Conservation (phyloP, 2,113 vertebrate genomes). For the Lagenorhynchus albirostris region DNA sequence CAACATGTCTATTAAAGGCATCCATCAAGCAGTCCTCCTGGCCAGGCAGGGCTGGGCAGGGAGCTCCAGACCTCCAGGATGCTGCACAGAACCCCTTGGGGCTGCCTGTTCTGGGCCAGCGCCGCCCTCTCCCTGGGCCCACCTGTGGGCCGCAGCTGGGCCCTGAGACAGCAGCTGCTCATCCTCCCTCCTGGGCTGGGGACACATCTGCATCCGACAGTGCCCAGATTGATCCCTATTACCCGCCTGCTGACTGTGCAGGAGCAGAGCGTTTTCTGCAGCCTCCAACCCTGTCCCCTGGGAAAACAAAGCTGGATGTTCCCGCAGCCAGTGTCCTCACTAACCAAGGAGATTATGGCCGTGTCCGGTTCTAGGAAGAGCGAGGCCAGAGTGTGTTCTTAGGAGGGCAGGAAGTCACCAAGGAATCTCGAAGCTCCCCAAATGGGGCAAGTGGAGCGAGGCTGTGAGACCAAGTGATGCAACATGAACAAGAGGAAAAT, state of each 20-base stretch:
- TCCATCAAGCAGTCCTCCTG: background rate
- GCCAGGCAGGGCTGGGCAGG: background rate
- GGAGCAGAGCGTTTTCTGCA: background rate
- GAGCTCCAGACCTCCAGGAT: background rate
- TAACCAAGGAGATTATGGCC: slow-evolving; percentile 23
- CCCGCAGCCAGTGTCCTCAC: background rate
- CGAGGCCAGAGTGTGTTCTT: slow-evolving; percentile 52
- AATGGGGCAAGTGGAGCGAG: background rate
- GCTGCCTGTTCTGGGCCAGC: background rate
- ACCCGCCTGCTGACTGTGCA: slow-evolving; percentile 48
- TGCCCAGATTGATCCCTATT: background rate
- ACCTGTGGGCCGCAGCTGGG: background rate
- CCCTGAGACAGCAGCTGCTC: slow-evolving; percentile 28
- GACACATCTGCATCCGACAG: slow-evolving; percentile 25
- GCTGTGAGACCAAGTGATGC: slow-evolving; percentile 1
- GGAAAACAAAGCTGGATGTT: slow-evolving; percentile 44
- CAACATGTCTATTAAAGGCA: slow-evolving; percentile 24
- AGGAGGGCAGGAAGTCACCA: background rate
- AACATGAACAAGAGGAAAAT: background rate
- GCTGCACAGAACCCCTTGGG: background rate
- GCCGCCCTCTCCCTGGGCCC: background rate
- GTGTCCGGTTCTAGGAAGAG: slow-evolving; percentile 61
- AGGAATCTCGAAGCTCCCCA: slow-evolving; percentile 36
- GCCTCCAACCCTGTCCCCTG: background rate
- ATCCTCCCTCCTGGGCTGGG: background rate